These are phyloP conservation scores for Calephelis nemesis DNA, from an alignment of 1,140 invertebrate genomes.

Conservation along the genomic window DNA sequence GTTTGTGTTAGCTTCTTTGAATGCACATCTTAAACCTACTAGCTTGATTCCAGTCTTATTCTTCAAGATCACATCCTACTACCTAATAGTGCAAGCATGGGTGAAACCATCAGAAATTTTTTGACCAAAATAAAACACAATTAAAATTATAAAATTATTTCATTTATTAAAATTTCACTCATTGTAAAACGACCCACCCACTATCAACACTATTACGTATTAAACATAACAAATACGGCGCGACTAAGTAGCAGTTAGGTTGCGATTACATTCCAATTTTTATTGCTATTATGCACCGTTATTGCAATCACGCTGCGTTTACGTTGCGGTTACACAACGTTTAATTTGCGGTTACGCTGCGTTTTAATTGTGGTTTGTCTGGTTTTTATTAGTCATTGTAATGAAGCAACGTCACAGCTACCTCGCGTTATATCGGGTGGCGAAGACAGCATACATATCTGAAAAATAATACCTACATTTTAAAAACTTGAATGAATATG, in stretches of 20 bases:
- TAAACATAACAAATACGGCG: slow-evolving; percentile 18
- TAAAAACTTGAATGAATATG: no score
- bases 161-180: slow-evolving; percentile 47
- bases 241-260: slow-evolving; percentile 13
- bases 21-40: no score
- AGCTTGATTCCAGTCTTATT: no score
- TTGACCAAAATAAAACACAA: slow-evolving; percentile 34
- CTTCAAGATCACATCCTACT: no score
- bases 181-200: slow-evolving; percentile 34
- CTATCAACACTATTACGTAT: slow-evolving; percentile 20
- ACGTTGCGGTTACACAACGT: no score
- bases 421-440: slow-evolving; percentile 6
- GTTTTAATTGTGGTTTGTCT: not conserved
- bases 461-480: not conserved
- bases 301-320: slow-evolving; percentile 3
- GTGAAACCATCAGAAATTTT: no score
- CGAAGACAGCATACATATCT: slow-evolving; percentile 24
- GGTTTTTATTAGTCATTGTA: not conserved
- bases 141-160: slow-evolving; percentile 47
- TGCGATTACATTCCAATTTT: not conserved
- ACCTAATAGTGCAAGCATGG: no score
- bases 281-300: not conserved
- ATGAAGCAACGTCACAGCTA: not conserved
- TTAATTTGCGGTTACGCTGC: slow-evolving; percentile 1
- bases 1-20: no score